Base-by-base conservation (phyloP, 2,797 vertebrate species). In the Holocentrus rufus region DNA sequence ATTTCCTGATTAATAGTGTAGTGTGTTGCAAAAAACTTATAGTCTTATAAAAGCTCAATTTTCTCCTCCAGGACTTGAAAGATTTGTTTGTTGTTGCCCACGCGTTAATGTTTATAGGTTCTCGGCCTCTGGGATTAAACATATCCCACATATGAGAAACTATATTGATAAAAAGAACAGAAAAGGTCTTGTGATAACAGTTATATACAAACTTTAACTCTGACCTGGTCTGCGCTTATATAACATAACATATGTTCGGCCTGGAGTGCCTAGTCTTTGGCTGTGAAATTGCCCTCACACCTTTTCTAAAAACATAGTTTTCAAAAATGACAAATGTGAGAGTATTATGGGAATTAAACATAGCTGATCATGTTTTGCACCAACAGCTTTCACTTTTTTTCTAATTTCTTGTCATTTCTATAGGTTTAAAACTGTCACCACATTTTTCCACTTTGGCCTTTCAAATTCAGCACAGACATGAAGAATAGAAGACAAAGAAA, bases 401-500 rank as follows among this genome's bases (percentile, higher is more conserved):
- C 42, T 55, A 60, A 27, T 27, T 27, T 27, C 25, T 27, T 57
- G 44, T 58, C 5, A 0, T 42, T 42, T 42, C 39, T 58, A 55
- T 62, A 71, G 36, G 78, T 76, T 74, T 53, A 68, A 15, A 67
- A 76, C 22, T 56, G 39, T 72, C 34, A 34, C 47, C 20, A 52
- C 66, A 36, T 61, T 65, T 58, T 53, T 70, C 20, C 18, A 68
- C 42, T 74, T 59, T 53, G n/a, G 30, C 31, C 55, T 64, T 49
- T 68, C 65, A 68, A 77, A 65, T 65, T 65, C 79, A 59, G 60
- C 39, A 71, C 34, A 23, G 42, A 59, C 31, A 23, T 23, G 13
- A 8, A 31, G 34, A 42, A 13, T 56, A 58, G 25, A 27, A 27
- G 25, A 27, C 25, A 27, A 27, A 4, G 2, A 27, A 27, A 27